Conservation (phyloP, 2,797 vertebrate genomes). For the Liasis olivaceus region DNA sequence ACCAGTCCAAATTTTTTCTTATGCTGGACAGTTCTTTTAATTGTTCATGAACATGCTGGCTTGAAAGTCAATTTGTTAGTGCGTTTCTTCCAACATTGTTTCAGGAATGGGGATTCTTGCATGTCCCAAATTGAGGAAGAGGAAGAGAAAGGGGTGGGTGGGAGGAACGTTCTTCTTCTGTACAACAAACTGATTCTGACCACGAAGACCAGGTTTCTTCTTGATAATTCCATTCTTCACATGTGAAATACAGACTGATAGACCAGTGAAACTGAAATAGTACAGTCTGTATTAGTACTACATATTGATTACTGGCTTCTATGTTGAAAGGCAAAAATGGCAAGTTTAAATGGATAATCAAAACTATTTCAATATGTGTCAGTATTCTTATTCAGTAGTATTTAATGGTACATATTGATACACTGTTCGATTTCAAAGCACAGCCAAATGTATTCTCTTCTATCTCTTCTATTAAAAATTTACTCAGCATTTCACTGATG, state of each 20-base stretch:
- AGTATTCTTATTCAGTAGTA: neutral
- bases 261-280: neutral
- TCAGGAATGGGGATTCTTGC: too few species aligned
- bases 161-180: too few species aligned
- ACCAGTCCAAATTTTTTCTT: neutral
- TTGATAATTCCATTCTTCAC: too few species aligned
- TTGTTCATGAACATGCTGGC: neutral
- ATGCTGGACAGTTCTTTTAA: neutral
- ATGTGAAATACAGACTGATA: too few species aligned
- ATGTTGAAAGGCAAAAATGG: neutral
- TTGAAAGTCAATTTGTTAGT: neutral
- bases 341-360: neutral
- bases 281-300: neutral
- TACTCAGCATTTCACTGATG: constrained; percentile 13
- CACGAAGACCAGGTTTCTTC: too few species aligned
- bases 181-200: too few species aligned
- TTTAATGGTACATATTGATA: constrained; percentile 10
- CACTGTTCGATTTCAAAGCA: constrained; percentile 29
- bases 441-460: neutral
- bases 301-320: neutral
- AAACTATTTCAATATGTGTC: neutral
- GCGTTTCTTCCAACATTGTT: too few species aligned
- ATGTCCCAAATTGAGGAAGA: too few species aligned
- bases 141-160: too few species aligned
- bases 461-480: neutral